A percentile compares a stretch with the other conserved stretches of the same genome.
These are phyloP conservation scores for Chironomus riparius DNA, from an alignment of 2,888 invertebrate species.

Conservation along the genomic window DNA sequence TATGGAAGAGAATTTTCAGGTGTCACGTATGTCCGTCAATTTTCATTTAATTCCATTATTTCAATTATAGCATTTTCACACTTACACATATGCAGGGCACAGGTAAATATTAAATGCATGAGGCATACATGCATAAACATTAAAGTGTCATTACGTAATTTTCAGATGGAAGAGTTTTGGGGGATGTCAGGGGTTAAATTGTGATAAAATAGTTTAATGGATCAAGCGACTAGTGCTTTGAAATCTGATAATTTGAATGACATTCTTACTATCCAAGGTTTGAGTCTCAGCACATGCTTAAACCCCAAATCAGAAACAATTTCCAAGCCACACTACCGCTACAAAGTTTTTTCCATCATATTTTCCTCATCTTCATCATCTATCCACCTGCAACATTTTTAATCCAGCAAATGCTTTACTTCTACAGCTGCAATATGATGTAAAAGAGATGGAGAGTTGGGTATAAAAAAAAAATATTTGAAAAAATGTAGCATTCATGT, in stretches of 20 bases:
- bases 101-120: too few species aligned
- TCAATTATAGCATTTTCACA: conserved; percentile 18
- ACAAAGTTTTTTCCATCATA: background rate
- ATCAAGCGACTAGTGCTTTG: too few species aligned
- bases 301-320: too few species aligned
- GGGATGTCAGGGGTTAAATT: too few species aligned
- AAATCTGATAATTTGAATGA: too few species aligned
- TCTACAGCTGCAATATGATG: background rate
- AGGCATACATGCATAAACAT: background rate
- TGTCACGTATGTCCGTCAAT: conserved; percentile 25
- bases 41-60: conserved; percentile 26
- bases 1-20: background rate
- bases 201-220: too few species aligned
- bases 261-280: too few species aligned
- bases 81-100: background rate
- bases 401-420: background rate
- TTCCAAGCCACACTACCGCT: background rate
- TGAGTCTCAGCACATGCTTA: too few species aligned
- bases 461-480: conserved; percentile 1
- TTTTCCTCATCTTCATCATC: background rate
- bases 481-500: conserved; percentile 14
- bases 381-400: conserved; percentile 1
- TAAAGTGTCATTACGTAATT: background rate
- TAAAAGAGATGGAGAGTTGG: background rate
- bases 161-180: background rate